Percentiles rank a stretch among this genome's conserved stretches.
Evolutionary conservation across 2,888 invertebrate species (phyloP).

Genomic region (Scotopteryx bipunctaria): DNA sequence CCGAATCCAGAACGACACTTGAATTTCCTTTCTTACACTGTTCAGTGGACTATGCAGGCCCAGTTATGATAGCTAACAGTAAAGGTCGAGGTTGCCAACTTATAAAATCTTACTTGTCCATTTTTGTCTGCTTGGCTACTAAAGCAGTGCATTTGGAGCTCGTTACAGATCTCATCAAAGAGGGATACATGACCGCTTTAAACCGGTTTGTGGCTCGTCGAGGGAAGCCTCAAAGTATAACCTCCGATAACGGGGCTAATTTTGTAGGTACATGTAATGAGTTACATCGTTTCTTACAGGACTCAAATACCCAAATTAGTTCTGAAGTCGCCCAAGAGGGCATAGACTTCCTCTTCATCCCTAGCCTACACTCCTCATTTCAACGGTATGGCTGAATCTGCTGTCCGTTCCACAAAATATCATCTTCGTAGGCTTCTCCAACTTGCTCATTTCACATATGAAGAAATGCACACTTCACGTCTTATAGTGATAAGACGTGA

Average conservation of each 20-base stretch:
- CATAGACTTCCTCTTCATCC: too few relatives aligned
- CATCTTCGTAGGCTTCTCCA: conserved; percentile 10
- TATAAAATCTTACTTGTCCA: conserved; percentile 34
- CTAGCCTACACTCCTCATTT: too few relatives aligned
- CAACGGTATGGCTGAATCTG: too few relatives aligned
- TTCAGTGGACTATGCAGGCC: conserved; percentile 20
- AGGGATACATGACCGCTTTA: conserved; percentile 31
- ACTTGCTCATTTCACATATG: conserved; percentile 11
- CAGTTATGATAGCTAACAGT: conserved; percentile 20
- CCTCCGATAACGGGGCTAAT: conserved; percentile 20
- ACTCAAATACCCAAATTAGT: too few relatives aligned
- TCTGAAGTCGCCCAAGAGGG: too few relatives aligned
- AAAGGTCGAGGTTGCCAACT: conserved; percentile 34
- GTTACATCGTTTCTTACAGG: conserved; percentile 2
- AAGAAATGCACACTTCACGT: conserved; percentile 17
- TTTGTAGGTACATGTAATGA: conserved; percentile 15
- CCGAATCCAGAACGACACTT: conserved; percentile 1
- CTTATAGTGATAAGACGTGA: too few relatives aligned
- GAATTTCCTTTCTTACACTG: not conserved
- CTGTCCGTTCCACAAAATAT: too few relatives aligned
- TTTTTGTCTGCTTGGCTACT: conserved; percentile 36
- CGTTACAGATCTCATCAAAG: conserved; percentile 31
- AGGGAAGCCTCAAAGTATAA: conserved; percentile 14
- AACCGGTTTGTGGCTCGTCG: conserved; percentile 27
- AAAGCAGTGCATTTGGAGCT: conserved; percentile 33